Evolutionary conservation across 2,113 vertebrate genomes (phyloP).

Genomic region (Herpailurus yagouaroundi): DNA sequence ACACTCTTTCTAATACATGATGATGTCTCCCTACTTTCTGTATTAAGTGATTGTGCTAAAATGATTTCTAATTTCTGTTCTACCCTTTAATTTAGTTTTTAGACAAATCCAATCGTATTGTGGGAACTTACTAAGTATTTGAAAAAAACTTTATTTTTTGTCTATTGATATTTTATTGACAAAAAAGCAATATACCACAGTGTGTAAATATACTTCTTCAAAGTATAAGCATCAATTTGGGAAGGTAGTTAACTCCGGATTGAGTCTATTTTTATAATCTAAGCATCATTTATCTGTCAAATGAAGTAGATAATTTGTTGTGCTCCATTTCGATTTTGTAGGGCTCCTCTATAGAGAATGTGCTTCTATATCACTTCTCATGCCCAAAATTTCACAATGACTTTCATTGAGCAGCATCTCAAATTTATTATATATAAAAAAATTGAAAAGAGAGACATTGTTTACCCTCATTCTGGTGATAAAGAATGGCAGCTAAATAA

Average conservation of each 20-base stretch:
- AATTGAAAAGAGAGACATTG: background rate
- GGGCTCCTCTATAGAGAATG: background rate
- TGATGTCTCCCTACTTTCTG: background rate
- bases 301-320: background rate
- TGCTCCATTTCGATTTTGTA: background rate
- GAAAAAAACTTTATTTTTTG: background rate
- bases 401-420: background rate
- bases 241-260: conserved; percentile 24
- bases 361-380: background rate
- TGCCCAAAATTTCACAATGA: background rate
- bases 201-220: background rate
- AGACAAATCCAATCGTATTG: background rate
- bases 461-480: background rate
- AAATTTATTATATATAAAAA: conserved; percentile 9
- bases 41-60: background rate
- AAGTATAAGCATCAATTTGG: background rate
- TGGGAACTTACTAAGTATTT: background rate
- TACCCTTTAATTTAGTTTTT: background rate
- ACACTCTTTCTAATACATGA: background rate
- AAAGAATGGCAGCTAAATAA: background rate
- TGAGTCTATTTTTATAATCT: background rate
- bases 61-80: background rate
- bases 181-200: conserved; percentile 16
- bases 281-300: background rate
- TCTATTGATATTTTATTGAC: conserved; percentile 19